Base-by-base conservation (phyloP, 2,113 vertebrate species). In the Rhabdornis inornatus region DNA sequence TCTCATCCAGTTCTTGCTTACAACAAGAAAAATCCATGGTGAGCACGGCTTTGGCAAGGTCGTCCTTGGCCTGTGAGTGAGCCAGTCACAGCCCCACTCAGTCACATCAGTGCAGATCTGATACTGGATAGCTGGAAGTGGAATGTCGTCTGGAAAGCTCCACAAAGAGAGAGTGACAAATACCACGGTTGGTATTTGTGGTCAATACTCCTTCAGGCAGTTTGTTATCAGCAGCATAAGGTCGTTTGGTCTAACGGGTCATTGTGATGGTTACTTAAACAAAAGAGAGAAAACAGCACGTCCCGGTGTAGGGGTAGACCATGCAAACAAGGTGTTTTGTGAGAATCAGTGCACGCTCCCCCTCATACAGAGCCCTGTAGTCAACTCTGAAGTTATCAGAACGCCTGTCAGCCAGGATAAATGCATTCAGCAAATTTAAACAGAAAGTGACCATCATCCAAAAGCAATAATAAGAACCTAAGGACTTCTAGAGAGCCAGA, bases 261-360 rank as follows among this genome's bases (percentile, higher is more conserved):
- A 13, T 72, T 68, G 44, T 80, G 76, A 35, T 50, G 75, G 49
- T 57, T 85, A 39, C 27, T 66, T 79, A n/a, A 88, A 81, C 45
- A 65, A 33, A 83, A 77, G 59, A 60, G 56, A 92, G 61, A 91
- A 76, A 86, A 63, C 21, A 92, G 7, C 24, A 31, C 0, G 0
- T 80, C 40, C 44, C 3, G 11, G 25, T 45, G 12, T 52, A 82
- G 65, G 55, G 28, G 65, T 45, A 44, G 37, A 50, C 30, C 40
- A 27, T 27, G 63, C 40, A 86, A 86, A 72, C 35, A 68, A 49
- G 4, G 23, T 76, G 30, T 59, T 87, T 47, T 69, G 27, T 42
- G 72, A 60, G 59, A 60, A 49, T 68, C 44, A 27, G 7, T 20
- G 20, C 50, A 21, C 0, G 0, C 59, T 57, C 15, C 17, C 12